Base-by-base conservation (phyloP, 2,888 invertebrate genomes). In the Orthosia cruda region DNA sequence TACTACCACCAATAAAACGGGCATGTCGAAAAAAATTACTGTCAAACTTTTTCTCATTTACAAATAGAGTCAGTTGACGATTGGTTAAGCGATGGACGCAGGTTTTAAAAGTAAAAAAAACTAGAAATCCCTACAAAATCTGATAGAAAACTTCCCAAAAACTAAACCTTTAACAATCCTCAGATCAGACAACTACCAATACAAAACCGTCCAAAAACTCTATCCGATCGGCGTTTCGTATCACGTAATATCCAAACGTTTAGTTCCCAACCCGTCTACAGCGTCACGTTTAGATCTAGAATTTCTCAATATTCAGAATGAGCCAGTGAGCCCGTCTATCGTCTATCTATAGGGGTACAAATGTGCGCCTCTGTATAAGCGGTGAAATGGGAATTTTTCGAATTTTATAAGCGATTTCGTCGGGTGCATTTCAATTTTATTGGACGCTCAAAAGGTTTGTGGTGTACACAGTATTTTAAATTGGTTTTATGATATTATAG, bases 301-400 rank as follows among this genome's bases (percentile, higher is more conserved):
- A 92, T 91, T 94, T 91, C 89, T 89, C 92, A 92, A 93, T 93
- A 93, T 89, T 92, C 91, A 87, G 90, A 89, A 91, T 93, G 91
- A 92, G 91, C 84, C 88, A 89, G 91, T 93, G 91, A 92, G 91
- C 84, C 88, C 87, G 45, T 59, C 55, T 40, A 40, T 40, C 40
- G 45, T 20, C 61, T 50, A 74, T 77, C 50, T 74, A 86, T 62
- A 68, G 12, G 1, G 9, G 18, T 72, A 83, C 77, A 81, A 84
- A 77, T 85, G 67, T 87, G 66, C 80, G 77, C 52, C 66, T 63
- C 32, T 55, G 74, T 68, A 75, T 86, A 69, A 82, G 84, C 87
- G 81, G 32, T 68, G 83, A 89, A 86, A 90, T 87, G 77, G 83
- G 87, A 90, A 83, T 89, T 90, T 88, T 89, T 86, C 72, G 81